A percentile compares a stretch with the other conserved stretches of the same genome.
Conservation (phyloP, 2,797 vertebrate genomes). For the Podarcis lilfordi region DNA sequence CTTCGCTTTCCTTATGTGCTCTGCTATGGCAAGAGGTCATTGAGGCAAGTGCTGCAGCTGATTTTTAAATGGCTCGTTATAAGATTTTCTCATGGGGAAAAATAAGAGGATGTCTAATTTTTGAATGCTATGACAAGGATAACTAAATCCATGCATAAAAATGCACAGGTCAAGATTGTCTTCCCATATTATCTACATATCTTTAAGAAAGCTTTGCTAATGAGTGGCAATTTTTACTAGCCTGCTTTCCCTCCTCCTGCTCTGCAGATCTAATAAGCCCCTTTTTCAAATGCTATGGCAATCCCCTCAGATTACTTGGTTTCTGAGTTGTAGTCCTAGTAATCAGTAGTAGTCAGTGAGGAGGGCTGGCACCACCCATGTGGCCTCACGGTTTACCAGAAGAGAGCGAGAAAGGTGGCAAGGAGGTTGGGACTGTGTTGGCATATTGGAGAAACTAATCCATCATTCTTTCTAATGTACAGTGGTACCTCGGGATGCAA, state of each 20-base stretch:
- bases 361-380: too few species aligned
- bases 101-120: not conserved
- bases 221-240: not conserved
- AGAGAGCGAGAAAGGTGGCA: too few species aligned
- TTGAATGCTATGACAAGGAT: not conserved
- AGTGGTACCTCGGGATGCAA: too few species aligned
- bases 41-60: conserved; percentile 29
- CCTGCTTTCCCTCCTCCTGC: not conserved
- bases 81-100: conserved; percentile 40
- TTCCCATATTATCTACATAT: conserved; percentile 34
- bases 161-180: not conserved
- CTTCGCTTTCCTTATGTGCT: conserved; percentile 15
- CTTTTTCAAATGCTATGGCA: not conserved
- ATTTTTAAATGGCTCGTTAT: conserved; percentile 43
- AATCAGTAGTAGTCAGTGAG: too few species aligned
- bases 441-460: too few species aligned
- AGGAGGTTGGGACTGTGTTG: too few species aligned
- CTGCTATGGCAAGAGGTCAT: conserved; percentile 25
- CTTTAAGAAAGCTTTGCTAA: not conserved
- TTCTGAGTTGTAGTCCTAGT: not conserved
- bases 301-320: not conserved
- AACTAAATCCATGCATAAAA: conserved; percentile 4
- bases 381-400: too few species aligned
- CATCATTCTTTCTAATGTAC: too few species aligned
- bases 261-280: not conserved